Evolutionary conservation across 2,888 invertebrate genomes (phyloP).

Genomic region (Sepiola atlantica): DNA sequence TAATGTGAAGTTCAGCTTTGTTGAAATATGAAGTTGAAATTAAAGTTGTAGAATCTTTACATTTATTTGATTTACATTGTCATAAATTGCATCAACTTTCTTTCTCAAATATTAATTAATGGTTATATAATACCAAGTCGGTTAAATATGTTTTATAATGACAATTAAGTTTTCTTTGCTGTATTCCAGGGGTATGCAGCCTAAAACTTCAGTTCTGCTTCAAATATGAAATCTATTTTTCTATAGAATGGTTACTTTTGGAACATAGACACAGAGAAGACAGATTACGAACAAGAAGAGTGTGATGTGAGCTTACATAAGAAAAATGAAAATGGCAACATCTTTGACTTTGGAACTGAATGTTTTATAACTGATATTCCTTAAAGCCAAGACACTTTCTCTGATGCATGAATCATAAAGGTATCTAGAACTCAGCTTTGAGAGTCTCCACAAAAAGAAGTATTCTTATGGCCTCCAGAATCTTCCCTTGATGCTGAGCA

Average conservation of each 20-base stretch:
- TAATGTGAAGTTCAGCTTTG: no score
- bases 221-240: background rate
- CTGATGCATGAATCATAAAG: background rate
- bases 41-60: no score
- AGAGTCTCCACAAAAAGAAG: background rate
- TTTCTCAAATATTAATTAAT: no score
- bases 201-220: background rate
- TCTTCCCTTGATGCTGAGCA: background rate
- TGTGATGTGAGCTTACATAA: background rate
- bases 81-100: no score
- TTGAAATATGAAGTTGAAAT: no score
- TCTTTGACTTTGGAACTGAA: background rate
- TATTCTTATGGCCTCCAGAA: background rate
- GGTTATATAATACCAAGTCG: background rate
- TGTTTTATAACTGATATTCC: background rate
- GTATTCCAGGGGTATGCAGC: background rate
- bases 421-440: slow-evolving; percentile 11
- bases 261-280: background rate
- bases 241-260: background rate
- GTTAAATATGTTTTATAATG: background rate
- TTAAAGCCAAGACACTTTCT: background rate
- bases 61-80: no score
- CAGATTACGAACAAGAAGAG: background rate
- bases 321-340: background rate
- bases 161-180: background rate